Conservation (phyloP, 2,113 vertebrate genomes). For the Athene cunicularia region DNA sequence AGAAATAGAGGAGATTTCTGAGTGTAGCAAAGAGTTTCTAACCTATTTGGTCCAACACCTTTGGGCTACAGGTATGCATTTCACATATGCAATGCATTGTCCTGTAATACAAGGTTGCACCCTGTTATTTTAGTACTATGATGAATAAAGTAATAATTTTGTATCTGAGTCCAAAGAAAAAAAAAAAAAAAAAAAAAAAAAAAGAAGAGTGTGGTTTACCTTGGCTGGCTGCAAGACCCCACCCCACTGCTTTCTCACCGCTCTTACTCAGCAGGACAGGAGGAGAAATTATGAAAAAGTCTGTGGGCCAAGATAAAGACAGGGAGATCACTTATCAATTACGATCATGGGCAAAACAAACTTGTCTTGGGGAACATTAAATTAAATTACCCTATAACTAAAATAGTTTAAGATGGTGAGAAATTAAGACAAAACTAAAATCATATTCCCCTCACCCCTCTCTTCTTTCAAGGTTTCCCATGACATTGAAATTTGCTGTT, state of each 20-base stretch:
- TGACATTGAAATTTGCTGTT: not conserved
- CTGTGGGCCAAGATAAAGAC: not conserved
- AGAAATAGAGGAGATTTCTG: not conserved
- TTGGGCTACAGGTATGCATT: not conserved
- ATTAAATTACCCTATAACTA: not conserved
- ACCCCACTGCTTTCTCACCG: not conserved
- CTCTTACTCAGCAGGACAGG: fast-evolving
- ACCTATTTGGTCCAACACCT: not conserved
- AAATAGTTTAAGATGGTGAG: not conserved
- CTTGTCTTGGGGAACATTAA: not conserved
- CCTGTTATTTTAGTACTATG: not conserved
- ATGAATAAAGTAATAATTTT: not conserved
- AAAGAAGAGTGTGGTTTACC: not conserved
- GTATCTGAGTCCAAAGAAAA: not conserved
- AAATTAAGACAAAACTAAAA: not conserved
- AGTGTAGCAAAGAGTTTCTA: not conserved
- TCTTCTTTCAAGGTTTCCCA: not conserved
- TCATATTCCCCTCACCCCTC: fast-evolving
- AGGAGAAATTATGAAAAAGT: not conserved
- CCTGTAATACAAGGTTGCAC: not conserved
- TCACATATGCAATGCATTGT: not conserved
- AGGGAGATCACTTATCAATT: not conserved
- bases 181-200: too few species aligned
- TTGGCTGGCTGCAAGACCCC: not conserved
- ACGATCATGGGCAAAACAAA: not conserved